phyloP scores from a whole-genome alignment of 2,888 invertebrate genomes.

The Pharmacophagus antenor region DNA sequence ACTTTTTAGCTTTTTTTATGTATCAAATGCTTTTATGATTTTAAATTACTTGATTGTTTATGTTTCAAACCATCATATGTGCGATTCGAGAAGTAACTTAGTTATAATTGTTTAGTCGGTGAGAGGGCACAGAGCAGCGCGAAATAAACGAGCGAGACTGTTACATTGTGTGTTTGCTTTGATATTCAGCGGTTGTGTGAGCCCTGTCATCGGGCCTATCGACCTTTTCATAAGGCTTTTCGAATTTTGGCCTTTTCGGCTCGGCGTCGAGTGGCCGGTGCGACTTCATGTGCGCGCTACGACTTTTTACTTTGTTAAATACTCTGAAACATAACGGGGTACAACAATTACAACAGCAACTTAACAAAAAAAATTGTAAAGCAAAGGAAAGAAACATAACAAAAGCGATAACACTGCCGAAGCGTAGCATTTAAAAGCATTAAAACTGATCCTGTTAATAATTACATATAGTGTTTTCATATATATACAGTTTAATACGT shows the following conservation, averaged over 20 bases:
- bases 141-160: slow-evolving; percentile 53
- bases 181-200: slow-evolving; percentile 66
- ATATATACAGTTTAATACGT: neutral
- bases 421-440: slow-evolving; percentile 44
- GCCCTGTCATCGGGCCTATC: slow-evolving; percentile 74
- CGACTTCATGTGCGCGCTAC: slow-evolving; percentile 99
- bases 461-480: neutral
- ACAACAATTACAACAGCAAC: slow-evolving; percentile 69
- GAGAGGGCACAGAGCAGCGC: slow-evolving; percentile 35
- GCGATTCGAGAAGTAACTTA: neutral
- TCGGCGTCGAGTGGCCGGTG: slow-evolving; percentile 95
- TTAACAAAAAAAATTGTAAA: slow-evolving; percentile 46
- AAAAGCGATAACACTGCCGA: slow-evolving; percentile 34
- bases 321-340: slow-evolving; percentile 87
- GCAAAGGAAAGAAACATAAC: slow-evolving; percentile 45
- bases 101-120: slow-evolving; percentile 30
- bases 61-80: neutral
- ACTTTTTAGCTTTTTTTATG: neutral
- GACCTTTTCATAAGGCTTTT: slow-evolving; percentile 81
- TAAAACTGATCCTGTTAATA: slow-evolving; percentile 25
- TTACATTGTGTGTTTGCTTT: slow-evolving; percentile 66
- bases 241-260: slow-evolving; percentile 84
- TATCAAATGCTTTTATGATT: neutral
- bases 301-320: slow-evolving; percentile 98
- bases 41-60: neutral